These are phyloP conservation scores for Sinopyrophorus schimmeli DNA, from an alignment of 2,888 invertebrate genomes.

Conservation along the genomic window DNA sequence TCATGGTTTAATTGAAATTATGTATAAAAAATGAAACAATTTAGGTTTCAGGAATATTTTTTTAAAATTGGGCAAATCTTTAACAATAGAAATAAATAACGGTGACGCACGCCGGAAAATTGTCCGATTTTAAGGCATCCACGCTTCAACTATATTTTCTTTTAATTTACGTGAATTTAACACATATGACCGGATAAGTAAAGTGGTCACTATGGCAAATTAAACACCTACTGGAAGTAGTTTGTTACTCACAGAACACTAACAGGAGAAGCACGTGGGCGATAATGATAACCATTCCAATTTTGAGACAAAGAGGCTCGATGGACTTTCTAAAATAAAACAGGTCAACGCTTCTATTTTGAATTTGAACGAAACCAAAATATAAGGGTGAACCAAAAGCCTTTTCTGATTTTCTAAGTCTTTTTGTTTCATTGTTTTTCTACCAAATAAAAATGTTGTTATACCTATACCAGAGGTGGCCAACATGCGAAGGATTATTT, in stretches of 20 bases:
- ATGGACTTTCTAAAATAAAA: constrained; percentile 3
- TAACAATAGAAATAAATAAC: background rate
- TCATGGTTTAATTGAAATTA: too few species aligned
- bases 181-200: constrained; percentile 5
- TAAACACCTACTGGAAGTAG: constrained; percentile 21
- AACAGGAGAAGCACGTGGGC: constrained; percentile 15
- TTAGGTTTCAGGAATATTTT: too few species aligned
- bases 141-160: background rate
- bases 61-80: too few species aligned
- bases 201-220: constrained; percentile 13
- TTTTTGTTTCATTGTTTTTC: too few species aligned
- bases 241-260: constrained; percentile 22
- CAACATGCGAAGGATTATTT: too few species aligned
- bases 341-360: too few species aligned
- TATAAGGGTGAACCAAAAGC: too few species aligned
- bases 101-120: background rate
- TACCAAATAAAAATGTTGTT: too few species aligned
- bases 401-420: too few species aligned
- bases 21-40: too few species aligned
- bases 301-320: background rate
- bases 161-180: background rate
- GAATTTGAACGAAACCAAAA: too few species aligned
- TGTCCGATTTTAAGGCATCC: background rate
- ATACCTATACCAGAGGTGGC: too few species aligned
- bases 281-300: constrained; percentile 1